Evolutionary conservation across 1,140 invertebrate genomes (phyloP).

Genomic region (Lineus longissimus): DNA sequence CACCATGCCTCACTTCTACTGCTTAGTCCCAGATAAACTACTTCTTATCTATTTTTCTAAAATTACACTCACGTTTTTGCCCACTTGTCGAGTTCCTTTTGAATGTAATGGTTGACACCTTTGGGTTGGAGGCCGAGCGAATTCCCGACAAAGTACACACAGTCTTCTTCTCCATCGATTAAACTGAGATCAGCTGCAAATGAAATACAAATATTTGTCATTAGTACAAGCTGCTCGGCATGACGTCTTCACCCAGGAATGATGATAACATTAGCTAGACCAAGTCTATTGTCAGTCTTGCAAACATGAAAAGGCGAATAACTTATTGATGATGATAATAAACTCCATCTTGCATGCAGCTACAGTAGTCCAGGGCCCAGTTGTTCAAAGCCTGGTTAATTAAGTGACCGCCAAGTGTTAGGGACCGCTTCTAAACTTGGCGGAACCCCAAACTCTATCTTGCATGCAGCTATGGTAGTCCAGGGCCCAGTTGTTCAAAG

Average conservation of each 20-base stretch:
- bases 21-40: too few species aligned
- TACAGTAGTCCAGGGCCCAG: too few species aligned
- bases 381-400: too few species aligned
- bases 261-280: background rate
- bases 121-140: constrained; percentile 60
- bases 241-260: background rate
- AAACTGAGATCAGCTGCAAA: constrained; percentile 42
- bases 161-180: constrained; percentile 54
- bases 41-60: too few species aligned
- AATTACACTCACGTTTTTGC: constrained; percentile 53
- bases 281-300: background rate
- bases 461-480: background rate
- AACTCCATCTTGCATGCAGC: background rate
- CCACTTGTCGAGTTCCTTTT: constrained; percentile 57
- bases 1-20: too few species aligned
- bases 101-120: constrained; percentile 43
- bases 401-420: background rate
- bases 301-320: background rate
- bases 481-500: too few species aligned
- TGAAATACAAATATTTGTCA: constrained; percentile 30
- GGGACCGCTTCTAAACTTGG: too few species aligned
- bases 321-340: background rate
- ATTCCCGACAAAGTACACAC: constrained; percentile 61
- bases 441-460: too few species aligned
- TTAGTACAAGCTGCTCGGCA: background rate